Conservation (phyloP, 1,140 invertebrate genomes). For the Proctacanthus coquilletti region DNA sequence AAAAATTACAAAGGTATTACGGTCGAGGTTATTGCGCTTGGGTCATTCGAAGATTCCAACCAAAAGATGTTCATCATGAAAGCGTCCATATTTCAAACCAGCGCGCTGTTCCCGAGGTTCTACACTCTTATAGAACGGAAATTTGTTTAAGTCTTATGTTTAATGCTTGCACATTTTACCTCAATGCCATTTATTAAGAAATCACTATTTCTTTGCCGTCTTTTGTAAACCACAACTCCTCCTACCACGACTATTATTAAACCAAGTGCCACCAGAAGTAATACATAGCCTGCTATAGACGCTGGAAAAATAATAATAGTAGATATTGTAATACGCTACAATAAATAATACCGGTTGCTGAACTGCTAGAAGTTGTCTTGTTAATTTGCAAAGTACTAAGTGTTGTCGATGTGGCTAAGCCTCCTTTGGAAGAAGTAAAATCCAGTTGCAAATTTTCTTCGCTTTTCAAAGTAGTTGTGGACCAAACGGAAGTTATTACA, state of each 20-base stretch:
- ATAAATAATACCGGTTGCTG: no score
- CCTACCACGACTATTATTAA: background rate
- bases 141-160: background rate
- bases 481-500: no score
- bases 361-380: no score
- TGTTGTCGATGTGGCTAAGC: no score
- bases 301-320: no score
- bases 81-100: background rate
- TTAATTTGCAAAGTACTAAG: no score
- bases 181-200: no score
- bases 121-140: background rate
- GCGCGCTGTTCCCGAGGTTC: background rate
- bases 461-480: no score
- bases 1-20: no score
- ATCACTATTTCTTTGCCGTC: background rate
- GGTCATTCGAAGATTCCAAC: background rate
- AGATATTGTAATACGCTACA: no score
- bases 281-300: background rate
- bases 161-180: background rate
- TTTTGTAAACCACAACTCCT: background rate
- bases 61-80: constrained; percentile 1
- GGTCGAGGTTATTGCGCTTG: background rate
- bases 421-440: no score
- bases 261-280: background rate
- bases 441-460: no score